A percentile compares a stretch with the other conserved stretches of the same genome.
phyloP scores from a whole-genome alignment of 2,113 vertebrate species.

The Octodon degus region DNA sequence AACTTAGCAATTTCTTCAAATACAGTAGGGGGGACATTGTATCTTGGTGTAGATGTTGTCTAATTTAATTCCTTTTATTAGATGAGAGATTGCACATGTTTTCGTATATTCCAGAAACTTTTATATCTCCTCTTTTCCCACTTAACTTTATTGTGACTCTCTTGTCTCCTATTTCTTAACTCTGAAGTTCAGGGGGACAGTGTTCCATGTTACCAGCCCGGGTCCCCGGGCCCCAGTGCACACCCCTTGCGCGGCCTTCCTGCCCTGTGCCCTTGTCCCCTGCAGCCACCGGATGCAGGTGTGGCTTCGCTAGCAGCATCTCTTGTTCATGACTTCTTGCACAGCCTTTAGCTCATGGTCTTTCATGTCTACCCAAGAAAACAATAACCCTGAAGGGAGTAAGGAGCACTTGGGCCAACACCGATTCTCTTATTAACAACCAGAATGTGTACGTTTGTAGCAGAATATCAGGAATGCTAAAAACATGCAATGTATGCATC shows the following conservation, averaged over 20 bases:
- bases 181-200: not conserved
- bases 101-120: not conserved
- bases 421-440: not conserved
- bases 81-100: not conserved
- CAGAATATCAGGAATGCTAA: not conserved
- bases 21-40: not conserved
- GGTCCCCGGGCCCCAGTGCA: no score
- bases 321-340: not conserved
- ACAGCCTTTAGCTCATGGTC: not conserved
- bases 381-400: not conserved
- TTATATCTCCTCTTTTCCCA: not conserved
- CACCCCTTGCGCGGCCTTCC: not conserved
- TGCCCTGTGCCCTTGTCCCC: not conserved
- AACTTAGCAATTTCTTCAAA: not conserved
- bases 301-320: no score
- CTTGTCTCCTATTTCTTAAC: not conserved
- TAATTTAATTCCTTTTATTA: not conserved
- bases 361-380: not conserved
- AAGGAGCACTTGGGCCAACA: not conserved
- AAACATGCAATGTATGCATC: no score
- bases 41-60: not conserved
- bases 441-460: not conserved
- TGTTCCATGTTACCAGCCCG: not conserved
- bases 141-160: not conserved
- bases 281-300: not conserved